These are phyloP conservation scores for Phoxinus dragarum DNA, from an alignment of 2,797 vertebrate species.

Conservation along the genomic window DNA sequence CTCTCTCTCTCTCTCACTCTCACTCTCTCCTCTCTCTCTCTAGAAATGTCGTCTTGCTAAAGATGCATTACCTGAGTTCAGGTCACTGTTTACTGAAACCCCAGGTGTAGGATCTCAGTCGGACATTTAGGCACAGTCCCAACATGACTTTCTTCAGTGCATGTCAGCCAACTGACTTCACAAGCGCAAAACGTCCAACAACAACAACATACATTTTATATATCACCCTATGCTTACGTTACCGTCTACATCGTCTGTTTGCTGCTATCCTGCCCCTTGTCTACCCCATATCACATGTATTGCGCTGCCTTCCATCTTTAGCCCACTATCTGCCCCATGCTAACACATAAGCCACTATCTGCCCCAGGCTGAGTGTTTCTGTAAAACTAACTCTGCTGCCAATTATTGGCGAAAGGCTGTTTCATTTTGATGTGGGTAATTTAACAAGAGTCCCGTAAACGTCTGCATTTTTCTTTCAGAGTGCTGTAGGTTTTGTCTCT, in stretches of 20 bases:
- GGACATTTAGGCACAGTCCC: conserved; percentile 22
- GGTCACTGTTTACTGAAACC: conserved; percentile 38
- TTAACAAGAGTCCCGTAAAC: conserved; percentile 65
- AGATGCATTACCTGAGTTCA: conserved; percentile 22
- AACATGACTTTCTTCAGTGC: background rate
- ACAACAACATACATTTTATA: conserved; percentile 16
- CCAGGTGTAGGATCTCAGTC: conserved; percentile 35
- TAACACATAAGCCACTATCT: conserved; percentile 42
- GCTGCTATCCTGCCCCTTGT: background rate
- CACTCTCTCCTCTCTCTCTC: background rate
- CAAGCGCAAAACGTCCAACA: background rate
- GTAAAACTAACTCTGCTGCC: conserved; percentile 55
- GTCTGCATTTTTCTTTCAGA: conserved; percentile 64
- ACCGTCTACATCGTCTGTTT: background rate
- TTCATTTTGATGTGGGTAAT: conserved; percentile 69
- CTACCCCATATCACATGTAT: background rate
- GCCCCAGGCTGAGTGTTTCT: conserved; percentile 52
- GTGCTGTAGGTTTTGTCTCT: conserved; percentile 59
- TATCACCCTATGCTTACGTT: background rate
- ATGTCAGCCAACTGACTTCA: background rate
- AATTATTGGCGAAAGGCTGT: conserved; percentile 65
- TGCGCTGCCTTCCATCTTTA: background rate
- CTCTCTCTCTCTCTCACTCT: no score
- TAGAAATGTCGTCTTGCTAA: background rate
- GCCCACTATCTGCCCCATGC: conserved; percentile 28